phyloP scores from a whole-genome alignment of 1,140 invertebrate genomes.

The Ditylenchus dipsaci region DNA sequence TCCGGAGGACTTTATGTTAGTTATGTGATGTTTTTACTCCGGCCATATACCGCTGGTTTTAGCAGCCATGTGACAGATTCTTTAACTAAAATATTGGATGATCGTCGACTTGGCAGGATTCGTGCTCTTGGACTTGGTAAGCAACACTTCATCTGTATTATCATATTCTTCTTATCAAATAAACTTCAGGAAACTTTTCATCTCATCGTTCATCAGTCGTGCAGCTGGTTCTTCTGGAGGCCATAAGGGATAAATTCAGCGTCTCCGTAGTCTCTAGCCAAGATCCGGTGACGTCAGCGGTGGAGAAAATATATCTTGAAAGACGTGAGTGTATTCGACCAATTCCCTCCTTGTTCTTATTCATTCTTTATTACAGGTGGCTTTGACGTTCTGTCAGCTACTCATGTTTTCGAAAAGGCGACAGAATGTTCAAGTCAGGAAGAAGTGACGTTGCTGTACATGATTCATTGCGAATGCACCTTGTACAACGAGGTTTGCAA shows the following conservation, averaged over 20 bases:
- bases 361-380: neutral
- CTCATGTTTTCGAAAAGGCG: neutral
- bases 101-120: no score
- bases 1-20: no score
- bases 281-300: conserved; percentile 11
- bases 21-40: no score
- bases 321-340: neutral
- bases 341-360: no score
- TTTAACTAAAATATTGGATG: no score
- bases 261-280: conserved; percentile 5
- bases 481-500: neutral
- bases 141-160: no score
- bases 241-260: conserved; percentile 5
- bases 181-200: neutral
- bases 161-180: no score
- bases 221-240: conserved; percentile 9
- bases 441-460: neutral
- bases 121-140: no score
- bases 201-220: neutral
- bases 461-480: neutral
- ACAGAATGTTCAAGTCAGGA: neutral
- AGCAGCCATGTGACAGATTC: no score
- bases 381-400: neutral
- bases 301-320: conserved; percentile 5
- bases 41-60: no score